Base-by-base conservation (phyloP, 2,888 invertebrate species). In the Hirudinaria manillensis region DNA sequence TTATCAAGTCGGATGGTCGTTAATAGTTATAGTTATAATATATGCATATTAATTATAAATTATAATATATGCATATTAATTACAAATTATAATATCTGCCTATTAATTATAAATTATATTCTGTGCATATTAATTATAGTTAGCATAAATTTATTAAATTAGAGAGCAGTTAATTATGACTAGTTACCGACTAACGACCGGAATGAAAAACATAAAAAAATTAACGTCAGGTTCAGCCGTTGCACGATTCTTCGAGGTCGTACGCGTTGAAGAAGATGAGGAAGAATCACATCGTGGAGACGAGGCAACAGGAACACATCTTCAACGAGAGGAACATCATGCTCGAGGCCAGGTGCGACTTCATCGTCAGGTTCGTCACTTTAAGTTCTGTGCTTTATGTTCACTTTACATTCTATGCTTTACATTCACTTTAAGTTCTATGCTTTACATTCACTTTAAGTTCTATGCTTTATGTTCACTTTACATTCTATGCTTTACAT, bases 301-400 rank as follows among this genome's bases (percentile, higher is more conserved):
- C 98, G 0, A 89, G 97, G 77, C 99, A 99, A 84, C 97, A 99
- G 83, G 96, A 97, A 84, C 99, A 99, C 86, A 97, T 99, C 79
- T 94, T 97, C 92, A 97, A 96, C 36, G 99, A 99, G 86, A 96
- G 99, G 86, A 93, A 93, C 85, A 99, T 99, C 73, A 96, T 99
- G 94, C 91, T 92, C 78, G 87, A 88, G 79, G 93, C 94, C 80
- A 93, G 95, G 86, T 93, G 93, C 85, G 93, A 95, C 83, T 99
- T 99, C 85, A 95, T 99, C 78, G 97, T 98, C 76, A 86, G 86
- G 87, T 87, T 79, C 80, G 67, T 24, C 19, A 13, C 21, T 0
- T 67, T 34, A 34, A n/a, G n/a, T n/a, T n/a, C n/a, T 67, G 2
- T 36, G 10, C 45, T 53, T 53, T 53, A 53, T 53, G 53, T 21